phyloP scores from a whole-genome alignment of 2,113 vertebrate species.

The Rhinogobius similis region DNA sequence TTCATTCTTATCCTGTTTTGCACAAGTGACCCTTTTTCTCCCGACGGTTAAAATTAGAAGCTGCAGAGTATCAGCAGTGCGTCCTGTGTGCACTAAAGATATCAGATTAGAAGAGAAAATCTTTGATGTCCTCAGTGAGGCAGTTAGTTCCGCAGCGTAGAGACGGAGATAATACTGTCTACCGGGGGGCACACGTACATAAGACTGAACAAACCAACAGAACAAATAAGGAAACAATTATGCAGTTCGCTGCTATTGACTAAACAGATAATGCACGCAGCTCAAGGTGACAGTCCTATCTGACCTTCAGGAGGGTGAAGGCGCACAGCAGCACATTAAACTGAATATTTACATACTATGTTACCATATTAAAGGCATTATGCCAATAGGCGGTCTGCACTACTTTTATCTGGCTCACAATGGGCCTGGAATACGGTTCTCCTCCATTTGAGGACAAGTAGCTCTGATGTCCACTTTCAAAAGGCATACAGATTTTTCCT shows the following conservation, averaged over 20 bases:
- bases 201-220: constrained; percentile 10
- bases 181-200: constrained; percentile 15
- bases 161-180: constrained; percentile 27
- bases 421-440: no score
- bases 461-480: no score
- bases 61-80: constrained; percentile 21
- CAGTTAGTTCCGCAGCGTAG: constrained; percentile 46
- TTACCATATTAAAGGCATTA: background rate
- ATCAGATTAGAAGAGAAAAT: constrained; percentile 58
- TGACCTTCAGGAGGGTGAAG: background rate
- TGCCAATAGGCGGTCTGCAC: background rate
- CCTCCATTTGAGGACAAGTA: no score
- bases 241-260: constrained; percentile 5
- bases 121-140: constrained; percentile 53
- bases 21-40: background rate
- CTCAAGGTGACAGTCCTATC: constrained; percentile 7
- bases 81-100: constrained; percentile 47
- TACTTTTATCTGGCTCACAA: no score
- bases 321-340: background rate
- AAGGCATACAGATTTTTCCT: no score
- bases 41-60: constrained; percentile 53
- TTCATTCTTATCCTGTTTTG: constrained; percentile 1
- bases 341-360: background rate
- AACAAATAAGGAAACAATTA: constrained; percentile 24
- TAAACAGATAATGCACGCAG: constrained; percentile 10